Evolutionary conservation across 1,140 invertebrate genomes (phyloP), one percentile per base, ranked within the genome.

Genomic region (Sycobia sp.): DNA sequence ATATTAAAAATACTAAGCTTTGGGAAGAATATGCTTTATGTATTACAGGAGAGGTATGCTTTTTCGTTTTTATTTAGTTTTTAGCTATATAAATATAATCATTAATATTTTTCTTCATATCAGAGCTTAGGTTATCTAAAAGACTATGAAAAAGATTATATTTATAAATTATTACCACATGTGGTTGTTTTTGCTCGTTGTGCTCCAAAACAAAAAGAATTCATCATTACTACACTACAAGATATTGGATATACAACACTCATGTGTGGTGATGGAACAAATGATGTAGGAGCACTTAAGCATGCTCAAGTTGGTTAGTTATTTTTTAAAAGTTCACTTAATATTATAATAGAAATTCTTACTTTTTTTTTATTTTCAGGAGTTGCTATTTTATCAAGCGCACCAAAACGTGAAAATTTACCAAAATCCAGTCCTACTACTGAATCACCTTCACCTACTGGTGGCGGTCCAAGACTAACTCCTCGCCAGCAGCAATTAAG

Each of bases 251-350:
- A 88, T 74, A 86, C 86, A 3, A 98, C 96, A 0, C 80, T 99
- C 0, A 99, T 99, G 98, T 99, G 97, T 79, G 98, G 98, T n/a
- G 98, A 99, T 85, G 98, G 98, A 64, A 99, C 98, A 2, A 99
- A 99, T 83, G 98, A 99, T 85, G 98, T 99, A 23, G 98, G 98
- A n/a, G 98, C 98, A 22, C 84, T 99, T 10, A 99, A 99, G 86
- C 97, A 99, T 83, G 95, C 98, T 36, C 89, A 97, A 83, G 94
- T 97, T 76, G 95, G 95, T 89, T 50, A 72, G 77, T 71, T 50
- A 46, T 61, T 3, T 11, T 32, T 7, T 11, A 32, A 32, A 32
- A 32, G 11, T 7, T 7, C 29, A 32, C 4, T 32, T 32, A 32
- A 32, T 7, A 32, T 32, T 32, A 32, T 32, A 7, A 11, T 10